Conservation (phyloP, 2,888 invertebrate genomes). For the Morpho deidamia region DNA sequence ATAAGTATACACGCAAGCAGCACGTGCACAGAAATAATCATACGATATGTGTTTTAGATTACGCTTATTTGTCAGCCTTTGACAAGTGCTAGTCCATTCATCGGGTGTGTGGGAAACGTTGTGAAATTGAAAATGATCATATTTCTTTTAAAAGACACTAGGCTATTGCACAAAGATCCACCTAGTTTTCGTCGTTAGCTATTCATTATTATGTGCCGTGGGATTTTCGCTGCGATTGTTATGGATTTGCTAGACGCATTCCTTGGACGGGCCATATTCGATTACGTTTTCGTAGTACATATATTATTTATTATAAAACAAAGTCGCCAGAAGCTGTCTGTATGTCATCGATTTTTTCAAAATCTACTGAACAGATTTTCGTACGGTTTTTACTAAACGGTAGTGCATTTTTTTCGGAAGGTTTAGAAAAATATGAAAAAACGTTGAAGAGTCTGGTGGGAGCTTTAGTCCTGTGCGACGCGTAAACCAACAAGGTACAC, state of each 20-base stretch:
- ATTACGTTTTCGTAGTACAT: slow-evolving; percentile 4
- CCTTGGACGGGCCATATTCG: slow-evolving; percentile 39
- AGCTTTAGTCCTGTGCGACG: no score
- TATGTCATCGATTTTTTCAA: no score
- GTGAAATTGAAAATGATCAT: slow-evolving; percentile 78
- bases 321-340: no score
- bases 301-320: not conserved
- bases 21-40: slow-evolving; percentile 21
- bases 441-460: no score
- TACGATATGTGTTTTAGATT: slow-evolving; percentile 70
- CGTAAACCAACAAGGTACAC: no score
- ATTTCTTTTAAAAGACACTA: slow-evolving; percentile 76
- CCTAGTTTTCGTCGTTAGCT: slow-evolving; percentile 77
- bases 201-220: slow-evolving; percentile 77
- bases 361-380: no score
- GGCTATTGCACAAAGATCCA: slow-evolving; percentile 77
- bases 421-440: no score
- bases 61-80: slow-evolving; percentile 67
- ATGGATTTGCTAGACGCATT: slow-evolving; percentile 64
- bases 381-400: no score
- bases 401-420: no score
- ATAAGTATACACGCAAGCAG: slow-evolving; percentile 31
- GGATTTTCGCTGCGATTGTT: slow-evolving; percentile 69
- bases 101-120: slow-evolving; percentile 70
- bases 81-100: slow-evolving; percentile 55